Conservation (phyloP, 2,113 vertebrate genomes). For the Seriola aureovittata region DNA sequence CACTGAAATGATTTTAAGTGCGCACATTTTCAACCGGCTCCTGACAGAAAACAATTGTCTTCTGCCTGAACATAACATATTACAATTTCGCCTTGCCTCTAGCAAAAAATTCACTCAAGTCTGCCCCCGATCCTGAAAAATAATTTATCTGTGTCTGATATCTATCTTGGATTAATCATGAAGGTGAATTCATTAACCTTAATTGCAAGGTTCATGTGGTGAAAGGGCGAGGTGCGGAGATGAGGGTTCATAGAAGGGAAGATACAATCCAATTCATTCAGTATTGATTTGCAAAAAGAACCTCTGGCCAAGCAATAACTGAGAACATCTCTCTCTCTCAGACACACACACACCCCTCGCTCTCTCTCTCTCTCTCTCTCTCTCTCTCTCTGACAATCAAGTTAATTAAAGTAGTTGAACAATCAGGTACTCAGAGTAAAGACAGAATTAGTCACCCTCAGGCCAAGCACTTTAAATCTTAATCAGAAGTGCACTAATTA, state of each 20-base stretch:
- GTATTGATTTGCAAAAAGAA: conserved; percentile 61
- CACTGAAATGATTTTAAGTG: conserved; percentile 25
- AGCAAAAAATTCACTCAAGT: conserved; percentile 30
- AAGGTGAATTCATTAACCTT: conserved; percentile 68
- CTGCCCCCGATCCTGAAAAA: conserved; percentile 14
- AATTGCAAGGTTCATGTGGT: conserved; percentile 63
- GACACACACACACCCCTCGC: conserved; percentile 8
- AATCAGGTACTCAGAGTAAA: conserved; percentile 69
- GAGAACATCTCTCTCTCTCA: conserved; percentile 18
- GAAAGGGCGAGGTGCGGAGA: conserved; percentile 48
- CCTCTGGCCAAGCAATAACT: conserved; percentile 63
- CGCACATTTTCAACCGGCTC: conserved; percentile 40
- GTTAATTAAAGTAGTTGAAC: conserved; percentile 79
- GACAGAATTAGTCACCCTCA: conserved; percentile 67
- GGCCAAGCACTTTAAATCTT: conserved; percentile 72
- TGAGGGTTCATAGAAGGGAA: conserved; percentile 33
- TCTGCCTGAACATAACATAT: conserved; percentile 29
- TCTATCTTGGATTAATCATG: conserved; percentile 67
- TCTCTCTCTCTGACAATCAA: conserved; percentile 62
- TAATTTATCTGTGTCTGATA: conserved; percentile 61
- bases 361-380: not conserved
- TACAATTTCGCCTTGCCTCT: conserved; percentile 49
- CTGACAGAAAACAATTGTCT: conserved; percentile 44
- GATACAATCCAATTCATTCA: conserved; percentile 66
- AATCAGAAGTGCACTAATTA: conserved; percentile 78